Evolutionary conservation across 2,888 invertebrate genomes (phyloP).

Genomic region (Pomacea canaliculata): DNA sequence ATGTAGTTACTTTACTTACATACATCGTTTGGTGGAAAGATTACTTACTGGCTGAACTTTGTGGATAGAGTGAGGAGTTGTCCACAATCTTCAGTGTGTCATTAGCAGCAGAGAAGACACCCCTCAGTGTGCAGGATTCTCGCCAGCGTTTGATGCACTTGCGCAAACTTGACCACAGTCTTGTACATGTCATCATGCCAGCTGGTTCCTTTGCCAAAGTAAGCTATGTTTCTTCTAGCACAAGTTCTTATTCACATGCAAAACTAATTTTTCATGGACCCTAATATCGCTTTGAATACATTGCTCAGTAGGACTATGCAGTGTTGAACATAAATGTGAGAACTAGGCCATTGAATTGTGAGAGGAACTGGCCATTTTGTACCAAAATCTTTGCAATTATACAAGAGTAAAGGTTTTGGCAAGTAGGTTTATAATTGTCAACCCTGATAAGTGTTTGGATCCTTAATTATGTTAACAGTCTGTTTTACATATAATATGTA

Average conservation of each 20-base stretch:
- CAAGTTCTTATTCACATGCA: neutral
- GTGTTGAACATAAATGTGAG: too few relatives aligned
- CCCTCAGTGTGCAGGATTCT: constrained; percentile 83
- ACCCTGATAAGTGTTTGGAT: too few relatives aligned
- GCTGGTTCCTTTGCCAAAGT: constrained; percentile 33
- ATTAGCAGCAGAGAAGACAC: constrained; percentile 78
- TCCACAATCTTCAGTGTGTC: constrained; percentile 77
- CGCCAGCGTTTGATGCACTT: constrained; percentile 82
- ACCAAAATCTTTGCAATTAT: too few relatives aligned
- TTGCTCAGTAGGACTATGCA: too few relatives aligned
- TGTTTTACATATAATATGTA: too few relatives aligned
- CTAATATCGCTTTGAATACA: too few relatives aligned
- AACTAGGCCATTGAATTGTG: too few relatives aligned
- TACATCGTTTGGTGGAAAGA: neutral
- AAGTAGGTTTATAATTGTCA: too few relatives aligned
- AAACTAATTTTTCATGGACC: too few relatives aligned
- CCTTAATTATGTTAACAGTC: too few relatives aligned
- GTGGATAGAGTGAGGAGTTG: constrained; percentile 24
- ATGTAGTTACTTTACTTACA: neutral
- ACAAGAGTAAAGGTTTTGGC: too few relatives aligned
- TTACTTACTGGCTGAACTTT: constrained; percentile 6
- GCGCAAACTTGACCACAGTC: constrained; percentile 76
- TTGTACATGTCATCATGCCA: constrained; percentile 32
- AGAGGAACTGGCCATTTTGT: too few relatives aligned
- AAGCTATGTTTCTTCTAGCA: neutral